phyloP scores from a whole-genome alignment of 2,888 invertebrate species.

The Lacanobia oleracea region DNA sequence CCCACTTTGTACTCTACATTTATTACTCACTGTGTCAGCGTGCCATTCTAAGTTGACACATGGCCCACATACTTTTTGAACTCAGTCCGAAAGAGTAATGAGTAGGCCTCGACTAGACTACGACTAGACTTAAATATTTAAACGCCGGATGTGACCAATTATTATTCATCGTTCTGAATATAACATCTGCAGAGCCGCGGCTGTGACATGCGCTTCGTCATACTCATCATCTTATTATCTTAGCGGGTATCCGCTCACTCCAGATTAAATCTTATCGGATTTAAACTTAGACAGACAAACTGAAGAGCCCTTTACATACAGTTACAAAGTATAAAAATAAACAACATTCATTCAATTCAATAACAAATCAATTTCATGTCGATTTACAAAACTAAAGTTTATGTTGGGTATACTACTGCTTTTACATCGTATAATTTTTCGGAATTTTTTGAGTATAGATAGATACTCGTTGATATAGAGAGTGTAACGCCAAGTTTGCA shows the following conservation, averaged over 20 bases:
- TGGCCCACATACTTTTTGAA: constrained; percentile 11
- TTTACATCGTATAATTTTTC: too few species aligned
- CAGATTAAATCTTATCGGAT: constrained; percentile 26
- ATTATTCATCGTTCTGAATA: constrained; percentile 60
- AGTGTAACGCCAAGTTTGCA: too few species aligned
- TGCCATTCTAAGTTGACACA: constrained; percentile 3
- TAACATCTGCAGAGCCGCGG: constrained; percentile 59
- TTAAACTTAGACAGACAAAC: constrained; percentile 7
- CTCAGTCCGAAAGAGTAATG: constrained; percentile 22
- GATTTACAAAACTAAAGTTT: too few species aligned
- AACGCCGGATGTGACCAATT: constrained; percentile 65
- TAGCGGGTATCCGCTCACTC: constrained; percentile 35
- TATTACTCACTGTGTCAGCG: constrained; percentile 12
- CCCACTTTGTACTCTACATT: constrained; percentile 24
- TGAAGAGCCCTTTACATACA: neutral
- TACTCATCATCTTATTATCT: constrained; percentile 53
- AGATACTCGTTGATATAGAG: too few species aligned
- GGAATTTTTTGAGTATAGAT: too few species aligned
- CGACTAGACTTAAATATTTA: constrained; percentile 55
- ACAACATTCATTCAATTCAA: neutral
- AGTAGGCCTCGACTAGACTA: constrained; percentile 48
- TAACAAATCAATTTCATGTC: constrained; percentile 6
- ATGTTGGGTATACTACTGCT: too few species aligned
- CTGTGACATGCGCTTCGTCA: constrained; percentile 53
- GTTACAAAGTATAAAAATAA: constrained; percentile 19